Percentiles rank a stretch among this genome's conserved stretches.
These are phyloP conservation scores for Oncorhynchus masou DNA, from an alignment of 2,113 vertebrate genomes.

Conservation along the genomic window DNA sequence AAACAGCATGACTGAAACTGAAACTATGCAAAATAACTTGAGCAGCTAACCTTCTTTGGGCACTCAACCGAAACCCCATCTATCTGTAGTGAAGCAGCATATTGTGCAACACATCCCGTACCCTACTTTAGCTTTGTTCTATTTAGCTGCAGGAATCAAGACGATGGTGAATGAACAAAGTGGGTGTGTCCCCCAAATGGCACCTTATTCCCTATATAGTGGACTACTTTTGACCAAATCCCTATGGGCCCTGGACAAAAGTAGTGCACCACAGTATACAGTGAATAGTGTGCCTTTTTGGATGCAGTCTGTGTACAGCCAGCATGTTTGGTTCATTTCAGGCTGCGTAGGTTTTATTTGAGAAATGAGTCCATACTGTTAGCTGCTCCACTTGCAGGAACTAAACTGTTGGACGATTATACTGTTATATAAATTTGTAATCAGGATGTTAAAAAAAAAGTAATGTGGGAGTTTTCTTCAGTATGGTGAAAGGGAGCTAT, in stretches of 20 bases:
- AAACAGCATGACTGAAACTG: no score
- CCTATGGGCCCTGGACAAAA: neutral
- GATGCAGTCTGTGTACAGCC: no score
- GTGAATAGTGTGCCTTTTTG: no score
- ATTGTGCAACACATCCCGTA: slow-evolving; percentile 32
- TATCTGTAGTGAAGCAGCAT: slow-evolving; percentile 22
- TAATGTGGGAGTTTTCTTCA: neutral
- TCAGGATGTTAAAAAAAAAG: neutral
- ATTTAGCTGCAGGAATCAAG: slow-evolving; percentile 1
- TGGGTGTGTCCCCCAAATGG: no score
- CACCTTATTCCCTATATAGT: no score
- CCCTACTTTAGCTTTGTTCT: slow-evolving; percentile 33
- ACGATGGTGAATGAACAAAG: slow-evolving; percentile 18
- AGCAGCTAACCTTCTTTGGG: no score
- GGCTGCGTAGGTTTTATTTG: neutral
- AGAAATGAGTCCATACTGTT: neutral
- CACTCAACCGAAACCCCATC: slow-evolving; percentile 29
- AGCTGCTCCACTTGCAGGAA: neutral
- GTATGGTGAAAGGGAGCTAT: neutral
- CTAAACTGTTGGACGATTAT: neutral
- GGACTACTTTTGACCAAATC: neutral
- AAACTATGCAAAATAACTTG: no score
- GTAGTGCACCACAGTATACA: no score
- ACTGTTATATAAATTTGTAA: slow-evolving; percentile 31
- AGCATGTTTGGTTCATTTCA: no score